phyloP scores from a whole-genome alignment of 2,113 vertebrate species.

The Saguinus imperator region DNA sequence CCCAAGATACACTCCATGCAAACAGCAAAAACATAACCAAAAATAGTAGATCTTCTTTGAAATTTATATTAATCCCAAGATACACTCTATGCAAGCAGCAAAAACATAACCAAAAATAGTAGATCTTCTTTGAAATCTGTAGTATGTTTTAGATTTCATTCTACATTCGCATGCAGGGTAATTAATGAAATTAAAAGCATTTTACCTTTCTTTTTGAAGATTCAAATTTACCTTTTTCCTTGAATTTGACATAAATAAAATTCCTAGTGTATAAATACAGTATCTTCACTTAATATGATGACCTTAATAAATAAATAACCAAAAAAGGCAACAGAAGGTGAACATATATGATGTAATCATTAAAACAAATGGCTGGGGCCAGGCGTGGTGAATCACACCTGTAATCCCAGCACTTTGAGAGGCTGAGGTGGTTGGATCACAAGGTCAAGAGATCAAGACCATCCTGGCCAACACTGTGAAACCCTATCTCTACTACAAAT shows the following conservation, averaged over 20 bases:
- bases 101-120: slow-evolving; percentile 5
- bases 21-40: background rate
- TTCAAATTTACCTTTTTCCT: background rate
- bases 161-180: background rate
- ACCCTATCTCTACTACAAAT: too few relatives aligned
- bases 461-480: too few relatives aligned
- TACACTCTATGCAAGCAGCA: background rate
- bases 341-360: background rate
- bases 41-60: background rate
- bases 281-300: background rate
- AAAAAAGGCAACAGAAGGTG: background rate
- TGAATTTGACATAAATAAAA: background rate
- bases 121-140: background rate
- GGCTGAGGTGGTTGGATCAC: too few relatives aligned
- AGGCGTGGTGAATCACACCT: too few relatives aligned
- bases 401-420: too few relatives aligned
- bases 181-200: background rate
- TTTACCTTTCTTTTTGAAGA: background rate
- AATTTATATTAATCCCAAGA: slow-evolving; percentile 11
- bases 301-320: background rate
- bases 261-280: background rate
- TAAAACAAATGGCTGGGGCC: background rate
- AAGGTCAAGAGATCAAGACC: too few relatives aligned
- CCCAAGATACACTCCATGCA: background rate
- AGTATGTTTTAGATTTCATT: slow-evolving; percentile 14